Base-by-base conservation (phyloP, 2,797 vertebrate species). In the Sciurus vulgaris region DNA sequence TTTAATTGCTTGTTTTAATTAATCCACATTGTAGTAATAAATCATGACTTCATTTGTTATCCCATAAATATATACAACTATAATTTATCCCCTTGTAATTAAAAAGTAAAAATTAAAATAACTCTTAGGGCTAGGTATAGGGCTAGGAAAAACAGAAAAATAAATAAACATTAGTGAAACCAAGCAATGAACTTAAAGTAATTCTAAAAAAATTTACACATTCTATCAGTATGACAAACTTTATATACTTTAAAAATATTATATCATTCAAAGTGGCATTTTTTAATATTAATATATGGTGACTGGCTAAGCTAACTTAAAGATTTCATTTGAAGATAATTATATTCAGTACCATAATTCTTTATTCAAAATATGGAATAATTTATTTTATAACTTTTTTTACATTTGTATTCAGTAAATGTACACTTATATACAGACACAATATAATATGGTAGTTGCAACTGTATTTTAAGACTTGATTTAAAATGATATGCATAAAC, bases 201-300 rank as follows among this genome's bases (percentile, higher is more conserved):
- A 86, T 92, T 89, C 20, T 65, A 90, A 65, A 11, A 1, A 63
- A 28, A 49, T 65, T 12, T 56, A 59, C 61, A 61, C 1, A 38
- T 70, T 56, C 3, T 35, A 61, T 76, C 28, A 89, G 0, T 76
- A 38, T 87, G 44, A 8, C 30, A 91, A 81, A 90, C 35, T 70
- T 56, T 63, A 30, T 51, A 20, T 78, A 17, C 5, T 67, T 91
- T 96, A 56, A 1, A 24, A 38, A 61, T 35, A 83, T 13, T 9
- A 17, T 15, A 49, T 56, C 61, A 83, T 86, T 83, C n/a, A 72
- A 12, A 2, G 3, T 87, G 56, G 18, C 6, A 84, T 44, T 2
- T 93, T 76, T 84, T 90, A 89, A 26, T 51, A 26, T 41, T 76
- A 76, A 82, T 49, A 74, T 67, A 73, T 94, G 9, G 18, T 85